Conservation (phyloP, 2,113 vertebrate genomes). For the Planiliza haematocheilus region DNA sequence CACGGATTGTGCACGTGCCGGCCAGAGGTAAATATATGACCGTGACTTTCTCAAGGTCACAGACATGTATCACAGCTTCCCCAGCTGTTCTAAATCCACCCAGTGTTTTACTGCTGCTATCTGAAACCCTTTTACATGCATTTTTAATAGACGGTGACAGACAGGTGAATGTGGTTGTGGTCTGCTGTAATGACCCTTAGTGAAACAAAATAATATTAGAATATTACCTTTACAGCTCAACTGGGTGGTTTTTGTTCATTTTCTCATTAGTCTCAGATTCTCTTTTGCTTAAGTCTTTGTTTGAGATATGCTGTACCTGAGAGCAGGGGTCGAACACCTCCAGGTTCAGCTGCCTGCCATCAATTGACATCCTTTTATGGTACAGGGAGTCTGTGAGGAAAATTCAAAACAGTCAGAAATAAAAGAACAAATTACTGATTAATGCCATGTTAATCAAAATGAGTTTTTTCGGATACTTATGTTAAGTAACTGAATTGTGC, state of each 20-base stretch:
- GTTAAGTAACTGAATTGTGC: too few species aligned
- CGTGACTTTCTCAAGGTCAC: constrained; percentile 27
- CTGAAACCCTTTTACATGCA: background rate
- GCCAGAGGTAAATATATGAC: constrained; percentile 26
- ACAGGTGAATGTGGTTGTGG: background rate
- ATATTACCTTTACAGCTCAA: too few species aligned
- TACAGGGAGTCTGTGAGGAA: constrained; percentile 80
- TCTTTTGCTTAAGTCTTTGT: background rate
- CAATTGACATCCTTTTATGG: constrained; percentile 83
- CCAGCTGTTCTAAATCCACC: constrained; percentile 1
- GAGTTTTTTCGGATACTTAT: background rate
- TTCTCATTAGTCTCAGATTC: constrained; percentile 7
- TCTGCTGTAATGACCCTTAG: background rate
- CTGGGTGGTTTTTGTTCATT: background rate
- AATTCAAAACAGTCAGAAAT: background rate
- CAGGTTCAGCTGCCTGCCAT: constrained; percentile 84
- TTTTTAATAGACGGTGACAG: background rate
- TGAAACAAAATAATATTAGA: constrained; percentile 2
- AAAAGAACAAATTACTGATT: background rate
- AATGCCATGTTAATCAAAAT: background rate
- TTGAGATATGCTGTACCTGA: constrained; percentile 63
- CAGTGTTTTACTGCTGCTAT: background rate
- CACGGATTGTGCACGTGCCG: constrained; percentile 15
- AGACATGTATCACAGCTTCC: background rate
- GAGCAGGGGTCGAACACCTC: constrained; percentile 85